A percentile compares a stretch with the other conserved stretches of the same genome.
These are phyloP conservation scores for Hippasteria phrygiana DNA, from an alignment of 53 echinoderm and acorn worm species.

Conservation along the genomic window DNA sequence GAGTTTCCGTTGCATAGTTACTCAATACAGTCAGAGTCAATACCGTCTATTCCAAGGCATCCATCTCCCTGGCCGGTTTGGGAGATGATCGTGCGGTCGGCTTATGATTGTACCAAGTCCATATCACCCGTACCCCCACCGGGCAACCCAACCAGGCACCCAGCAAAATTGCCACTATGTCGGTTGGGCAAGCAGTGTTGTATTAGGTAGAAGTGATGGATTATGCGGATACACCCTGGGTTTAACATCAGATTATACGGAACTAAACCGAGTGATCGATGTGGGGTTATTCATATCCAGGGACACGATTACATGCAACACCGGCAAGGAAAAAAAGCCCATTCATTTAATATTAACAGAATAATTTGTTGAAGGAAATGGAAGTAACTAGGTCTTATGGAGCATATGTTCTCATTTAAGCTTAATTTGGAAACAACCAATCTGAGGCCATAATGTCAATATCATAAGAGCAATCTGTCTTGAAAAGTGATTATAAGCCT, in stretches of 20 bases:
- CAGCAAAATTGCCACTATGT: neutral
- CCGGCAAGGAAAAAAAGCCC: neutral
- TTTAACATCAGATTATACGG: neutral
- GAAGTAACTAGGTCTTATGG: too few relatives aligned
- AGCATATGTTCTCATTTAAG: too few relatives aligned
- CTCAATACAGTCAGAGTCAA: conserved; percentile 51
- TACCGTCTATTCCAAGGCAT: neutral
- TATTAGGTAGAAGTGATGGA: neutral
- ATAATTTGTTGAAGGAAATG: too few relatives aligned
- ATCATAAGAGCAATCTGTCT: too few relatives aligned
- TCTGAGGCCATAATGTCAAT: too few relatives aligned
- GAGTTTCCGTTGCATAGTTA: conserved; percentile 58
- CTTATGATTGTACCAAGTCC: neutral
- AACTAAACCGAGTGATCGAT: conserved; percentile 9
- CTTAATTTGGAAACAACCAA: too few relatives aligned
- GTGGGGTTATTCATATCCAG: neutral
- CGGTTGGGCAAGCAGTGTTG: neutral
- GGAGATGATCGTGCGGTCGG: neutral
- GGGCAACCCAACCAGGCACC: neutral
- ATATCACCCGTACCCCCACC: too few relatives aligned
- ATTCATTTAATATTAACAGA: neutral
- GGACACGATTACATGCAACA: neutral
- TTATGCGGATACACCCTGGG: conserved; percentile 10
- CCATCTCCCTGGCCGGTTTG: neutral
- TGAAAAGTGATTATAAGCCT: too few relatives aligned